phyloP scores from a whole-genome alignment of 35 echinoderm and acorn worm species.

The Stichopus chloronotus region DNA sequence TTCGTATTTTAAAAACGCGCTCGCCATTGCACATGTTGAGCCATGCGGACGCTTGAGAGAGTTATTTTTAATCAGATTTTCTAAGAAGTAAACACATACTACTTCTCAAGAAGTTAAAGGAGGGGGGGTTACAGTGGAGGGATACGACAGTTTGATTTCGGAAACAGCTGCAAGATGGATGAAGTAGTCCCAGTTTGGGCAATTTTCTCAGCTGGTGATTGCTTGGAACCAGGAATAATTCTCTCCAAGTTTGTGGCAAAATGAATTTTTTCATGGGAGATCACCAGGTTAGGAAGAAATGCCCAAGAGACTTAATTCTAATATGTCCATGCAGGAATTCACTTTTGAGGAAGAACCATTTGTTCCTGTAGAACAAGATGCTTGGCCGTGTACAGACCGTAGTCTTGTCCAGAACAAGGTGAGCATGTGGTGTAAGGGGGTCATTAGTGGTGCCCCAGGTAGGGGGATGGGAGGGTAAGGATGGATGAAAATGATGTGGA shows the following conservation, averaged over 20 bases:
- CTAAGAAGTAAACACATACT: background rate
- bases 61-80: too few relatives aligned
- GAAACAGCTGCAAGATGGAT: background rate
- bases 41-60: too few relatives aligned
- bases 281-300: background rate
- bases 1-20: too few relatives aligned
- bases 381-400: background rate
- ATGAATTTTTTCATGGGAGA: background rate
- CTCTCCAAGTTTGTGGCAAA: background rate
- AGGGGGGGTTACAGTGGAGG: background rate
- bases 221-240: background rate
- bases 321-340: slow-evolving; percentile 11
- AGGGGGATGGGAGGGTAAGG: too few relatives aligned
- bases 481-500: too few relatives aligned
- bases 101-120: background rate
- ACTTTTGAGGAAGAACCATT: slow-evolving; percentile 35
- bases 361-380: background rate
- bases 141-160: background rate
- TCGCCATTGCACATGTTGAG: too few relatives aligned
- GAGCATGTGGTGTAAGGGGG: background rate
- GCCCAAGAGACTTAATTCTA: background rate
- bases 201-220: background rate
- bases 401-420: background rate
- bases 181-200: background rate
- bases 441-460: too few relatives aligned